These are phyloP conservation scores for Aptenodytes forsteri DNA, from an alignment of 2,113 vertebrate species.

Conservation along the genomic window DNA sequence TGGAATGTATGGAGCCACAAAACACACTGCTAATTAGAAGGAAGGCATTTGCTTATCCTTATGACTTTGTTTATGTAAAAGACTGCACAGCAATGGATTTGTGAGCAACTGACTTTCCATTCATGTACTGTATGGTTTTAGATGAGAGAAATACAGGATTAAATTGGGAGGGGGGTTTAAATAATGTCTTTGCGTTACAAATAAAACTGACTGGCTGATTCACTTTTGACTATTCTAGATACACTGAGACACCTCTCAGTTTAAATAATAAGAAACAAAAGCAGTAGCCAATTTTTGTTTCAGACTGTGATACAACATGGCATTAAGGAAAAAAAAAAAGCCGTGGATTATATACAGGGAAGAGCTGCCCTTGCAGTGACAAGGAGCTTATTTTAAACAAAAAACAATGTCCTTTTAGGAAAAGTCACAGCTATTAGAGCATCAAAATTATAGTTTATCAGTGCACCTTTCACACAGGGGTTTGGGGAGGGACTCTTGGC, in stretches of 20 bases:
- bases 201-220: not conserved
- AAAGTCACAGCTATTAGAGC: not conserved
- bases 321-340: not conserved
- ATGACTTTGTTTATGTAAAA: conserved; percentile 28
- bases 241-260: not conserved
- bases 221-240: not conserved
- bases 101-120: conserved; percentile 5
- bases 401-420: not conserved
- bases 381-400: not conserved
- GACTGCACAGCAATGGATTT: not conserved
- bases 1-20: conserved; percentile 43
- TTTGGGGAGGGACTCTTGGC: not conserved
- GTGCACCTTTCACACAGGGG: not conserved
- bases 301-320: not conserved
- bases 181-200: not conserved
- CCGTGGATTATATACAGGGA: not conserved
- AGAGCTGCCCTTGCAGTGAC: not conserved
- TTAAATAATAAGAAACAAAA: not conserved
- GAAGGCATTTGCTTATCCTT: conserved; percentile 34
- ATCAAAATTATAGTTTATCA: not conserved
- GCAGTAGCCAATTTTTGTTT: not conserved
- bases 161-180: not conserved
- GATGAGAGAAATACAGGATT: not conserved
- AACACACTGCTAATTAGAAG: conserved; percentile 45
- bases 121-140: not conserved